Conservation (phyloP, 1,140 invertebrate species). For the Drosophila malerkotliana region DNA sequence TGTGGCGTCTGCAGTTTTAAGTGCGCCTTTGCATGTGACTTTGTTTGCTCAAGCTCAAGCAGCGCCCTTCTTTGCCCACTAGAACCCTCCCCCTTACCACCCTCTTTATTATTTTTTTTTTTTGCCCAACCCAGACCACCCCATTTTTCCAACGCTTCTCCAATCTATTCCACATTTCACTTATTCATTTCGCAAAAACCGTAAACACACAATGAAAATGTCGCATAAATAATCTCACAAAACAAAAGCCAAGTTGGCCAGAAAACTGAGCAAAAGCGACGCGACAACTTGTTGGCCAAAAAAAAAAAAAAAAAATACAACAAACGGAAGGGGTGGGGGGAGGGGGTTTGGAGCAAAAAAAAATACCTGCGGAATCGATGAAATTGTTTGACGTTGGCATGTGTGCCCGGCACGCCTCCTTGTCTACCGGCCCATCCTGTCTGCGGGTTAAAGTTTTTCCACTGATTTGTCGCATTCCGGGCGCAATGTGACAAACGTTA, state of each 20-base stretch:
- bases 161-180: conserved; percentile 54
- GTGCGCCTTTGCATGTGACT: conserved; percentile 76
- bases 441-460: conserved; percentile 58
- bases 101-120: not conserved
- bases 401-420: conserved; percentile 40
- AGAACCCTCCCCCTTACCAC: not conserved
- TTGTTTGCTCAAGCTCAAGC: conserved; percentile 59
- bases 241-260: conserved; percentile 9
- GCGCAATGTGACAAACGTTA: conserved; percentile 82
- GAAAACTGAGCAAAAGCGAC: conserved; percentile 15
- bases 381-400: conserved; percentile 66
- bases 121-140: not conserved
- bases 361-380: conserved; percentile 61
- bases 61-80: conserved; percentile 3
- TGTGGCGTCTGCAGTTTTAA: conserved; percentile 81
- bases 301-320: conserved; percentile 1
- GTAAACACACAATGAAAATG: conserved; percentile 80
- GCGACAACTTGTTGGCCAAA: conserved; percentile 70
- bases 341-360: too few relatives aligned
- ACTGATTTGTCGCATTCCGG: conserved; percentile 80
- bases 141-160: conserved; percentile 19
- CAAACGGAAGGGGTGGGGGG: too few relatives aligned
- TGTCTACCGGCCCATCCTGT: conserved; percentile 17
- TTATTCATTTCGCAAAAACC: conserved; percentile 43
- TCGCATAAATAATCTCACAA: conserved; percentile 70